These are phyloP conservation scores for Tetrao urogallus DNA, from an alignment of 2,113 vertebrate species.

Conservation along the genomic window DNA sequence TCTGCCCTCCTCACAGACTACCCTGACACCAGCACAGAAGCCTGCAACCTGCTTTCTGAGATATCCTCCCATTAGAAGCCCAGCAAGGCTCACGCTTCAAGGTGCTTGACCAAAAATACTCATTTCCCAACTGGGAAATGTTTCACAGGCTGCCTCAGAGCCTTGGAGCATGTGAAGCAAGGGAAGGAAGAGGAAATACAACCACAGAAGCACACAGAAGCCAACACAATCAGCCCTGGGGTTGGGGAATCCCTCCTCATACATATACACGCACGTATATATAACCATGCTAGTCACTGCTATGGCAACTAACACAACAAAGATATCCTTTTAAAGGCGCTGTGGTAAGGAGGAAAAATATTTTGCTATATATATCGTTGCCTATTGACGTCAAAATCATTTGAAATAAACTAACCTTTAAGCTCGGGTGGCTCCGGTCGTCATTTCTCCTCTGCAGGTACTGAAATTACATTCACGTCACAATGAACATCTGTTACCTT, in stretches of 20 bases:
- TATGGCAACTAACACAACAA: constrained; percentile 71
- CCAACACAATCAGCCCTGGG: constrained; percentile 21
- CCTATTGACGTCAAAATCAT: constrained; percentile 64
- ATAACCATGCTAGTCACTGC: constrained; percentile 44
- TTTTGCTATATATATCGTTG: constrained; percentile 68
- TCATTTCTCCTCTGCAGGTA: constrained; percentile 37
- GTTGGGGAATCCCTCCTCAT: constrained; percentile 57
- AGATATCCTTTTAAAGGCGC: constrained; percentile 67
- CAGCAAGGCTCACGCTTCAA: background rate
- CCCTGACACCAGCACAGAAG: background rate
- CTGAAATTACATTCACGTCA: constrained; percentile 45
- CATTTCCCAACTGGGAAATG: background rate
- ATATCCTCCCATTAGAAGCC: background rate
- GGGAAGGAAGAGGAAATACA: constrained; percentile 24
- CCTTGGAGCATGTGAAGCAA: background rate
- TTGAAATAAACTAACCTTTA: constrained; percentile 72
- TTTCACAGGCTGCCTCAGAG: background rate
- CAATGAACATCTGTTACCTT: constrained; percentile 63
- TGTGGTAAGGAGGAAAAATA: constrained; percentile 65
- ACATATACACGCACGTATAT: background rate
- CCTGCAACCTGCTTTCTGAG: background rate
- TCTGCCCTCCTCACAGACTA: background rate
- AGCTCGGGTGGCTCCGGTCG: background rate
- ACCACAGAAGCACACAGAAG: background rate
- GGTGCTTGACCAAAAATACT: background rate